These are phyloP conservation scores for Apodemia hepburni DNA, from an alignment of 2,888 invertebrate species.

Conservation along the genomic window DNA sequence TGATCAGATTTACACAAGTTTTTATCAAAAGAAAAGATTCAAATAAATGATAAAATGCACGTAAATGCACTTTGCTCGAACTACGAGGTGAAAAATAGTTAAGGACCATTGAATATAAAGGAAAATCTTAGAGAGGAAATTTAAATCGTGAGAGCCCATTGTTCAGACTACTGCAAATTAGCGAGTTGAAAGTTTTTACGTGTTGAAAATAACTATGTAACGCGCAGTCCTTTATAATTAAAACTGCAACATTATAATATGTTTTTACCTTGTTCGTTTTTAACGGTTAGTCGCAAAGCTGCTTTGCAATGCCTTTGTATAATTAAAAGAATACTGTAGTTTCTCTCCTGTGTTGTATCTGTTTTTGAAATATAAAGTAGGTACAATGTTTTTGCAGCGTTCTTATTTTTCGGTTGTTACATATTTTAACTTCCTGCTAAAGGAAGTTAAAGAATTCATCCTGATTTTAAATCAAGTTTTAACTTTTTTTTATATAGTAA, in stretches of 20 bases:
- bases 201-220: slow-evolving; percentile 10
- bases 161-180: slow-evolving; percentile 32
- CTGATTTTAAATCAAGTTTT: too few relatives aligned
- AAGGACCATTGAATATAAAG: slow-evolving; percentile 48
- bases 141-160: slow-evolving; percentile 58
- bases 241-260: background rate
- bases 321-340: background rate
- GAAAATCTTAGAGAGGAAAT: slow-evolving; percentile 51
- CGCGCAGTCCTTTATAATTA: slow-evolving; percentile 2
- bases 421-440: too few relatives aligned
- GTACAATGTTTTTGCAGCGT: too few relatives aligned
- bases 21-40: background rate
- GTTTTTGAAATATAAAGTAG: background rate
- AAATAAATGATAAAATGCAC: background rate
- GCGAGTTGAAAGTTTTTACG: slow-evolving; percentile 12
- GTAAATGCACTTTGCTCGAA: slow-evolving; percentile 17
- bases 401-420: too few relatives aligned
- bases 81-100: slow-evolving; percentile 33
- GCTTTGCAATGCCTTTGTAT: slow-evolving; percentile 1
- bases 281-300: slow-evolving; percentile 6
- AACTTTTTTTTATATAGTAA: too few relatives aligned
- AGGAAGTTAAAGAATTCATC: too few relatives aligned
- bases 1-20: background rate
- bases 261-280: background rate
- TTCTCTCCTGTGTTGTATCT: background rate